These are phyloP conservation scores for Diarsia rubi DNA, from an alignment of 2,888 invertebrate species.

Conservation along the genomic window DNA sequence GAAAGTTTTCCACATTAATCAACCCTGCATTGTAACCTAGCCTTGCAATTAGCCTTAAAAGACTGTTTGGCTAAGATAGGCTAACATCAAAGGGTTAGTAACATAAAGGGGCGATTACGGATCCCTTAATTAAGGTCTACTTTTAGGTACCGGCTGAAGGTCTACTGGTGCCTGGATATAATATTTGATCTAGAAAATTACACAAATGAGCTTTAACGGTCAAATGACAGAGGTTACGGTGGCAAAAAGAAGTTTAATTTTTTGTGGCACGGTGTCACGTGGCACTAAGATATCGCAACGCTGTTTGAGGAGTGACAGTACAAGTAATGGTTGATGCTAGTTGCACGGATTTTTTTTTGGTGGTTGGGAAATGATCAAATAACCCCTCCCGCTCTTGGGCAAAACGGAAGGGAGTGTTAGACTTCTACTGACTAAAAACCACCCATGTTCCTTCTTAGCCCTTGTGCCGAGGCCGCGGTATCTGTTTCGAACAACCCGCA, in stretches of 20 bases:
- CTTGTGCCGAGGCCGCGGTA: too few species aligned
- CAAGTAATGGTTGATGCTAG: not conserved
- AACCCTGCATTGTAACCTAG: not conserved
- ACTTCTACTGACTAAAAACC: too few species aligned
- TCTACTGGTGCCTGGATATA: not conserved
- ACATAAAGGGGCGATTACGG: constrained; percentile 25
- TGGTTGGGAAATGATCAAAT: too few species aligned
- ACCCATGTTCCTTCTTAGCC: too few species aligned
- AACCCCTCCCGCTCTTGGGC: too few species aligned
- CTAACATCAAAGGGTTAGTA: constrained; percentile 18
- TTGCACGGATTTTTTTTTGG: too few species aligned
- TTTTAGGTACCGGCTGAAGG: not conserved
- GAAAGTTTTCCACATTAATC: not conserved
- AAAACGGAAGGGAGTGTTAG: too few species aligned
- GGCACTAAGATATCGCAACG: not conserved
- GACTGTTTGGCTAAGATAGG: constrained; percentile 16
- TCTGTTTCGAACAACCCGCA: too few species aligned
- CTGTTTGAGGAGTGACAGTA: not conserved
- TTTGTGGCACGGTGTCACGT: not conserved
- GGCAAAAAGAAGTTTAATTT: not conserved
- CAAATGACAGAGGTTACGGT: not conserved
- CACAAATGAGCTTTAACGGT: not conserved
- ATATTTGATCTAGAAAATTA: constrained; percentile 6
- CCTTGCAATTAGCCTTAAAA: constrained; percentile 23
- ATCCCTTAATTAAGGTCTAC: constrained; percentile 22